phyloP scores from a whole-genome alignment of 2,888 invertebrate species.

The Lasioglossum morio region DNA sequence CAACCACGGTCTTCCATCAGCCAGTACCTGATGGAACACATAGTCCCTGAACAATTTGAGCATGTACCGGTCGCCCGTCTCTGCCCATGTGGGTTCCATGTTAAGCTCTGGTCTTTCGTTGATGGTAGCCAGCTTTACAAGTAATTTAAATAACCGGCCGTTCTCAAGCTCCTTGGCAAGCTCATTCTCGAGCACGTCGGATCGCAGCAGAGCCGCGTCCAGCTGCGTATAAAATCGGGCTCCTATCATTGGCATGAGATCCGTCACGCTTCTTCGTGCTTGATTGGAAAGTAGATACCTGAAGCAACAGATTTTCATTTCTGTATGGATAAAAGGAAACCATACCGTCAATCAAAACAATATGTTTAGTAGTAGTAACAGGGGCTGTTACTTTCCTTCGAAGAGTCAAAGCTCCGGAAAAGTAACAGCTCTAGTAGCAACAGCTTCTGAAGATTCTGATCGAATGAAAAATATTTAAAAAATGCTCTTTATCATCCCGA shows the following conservation, averaged over 20 bases:
- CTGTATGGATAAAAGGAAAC: conserved; percentile 2
- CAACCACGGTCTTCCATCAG: conserved; percentile 97
- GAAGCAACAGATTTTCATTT: conserved; percentile 40
- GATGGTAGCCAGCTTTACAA: conserved; percentile 96
- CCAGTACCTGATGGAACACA: conserved; percentile 97
- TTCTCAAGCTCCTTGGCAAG: conserved; percentile 97
- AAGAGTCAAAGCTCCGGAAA: too few species aligned
- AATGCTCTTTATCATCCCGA: background rate
- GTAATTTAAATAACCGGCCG: conserved; percentile 94
- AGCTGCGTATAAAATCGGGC: conserved; percentile 98
- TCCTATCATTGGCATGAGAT: conserved; percentile 99
- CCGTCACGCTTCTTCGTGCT: conserved; percentile 92
- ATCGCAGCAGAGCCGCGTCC: conserved; percentile 94
- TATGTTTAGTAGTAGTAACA: background rate
- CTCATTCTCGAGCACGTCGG: conserved; percentile 96
- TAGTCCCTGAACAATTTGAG: conserved; percentile 99
- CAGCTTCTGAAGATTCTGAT: background rate
- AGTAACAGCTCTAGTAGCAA: background rate
- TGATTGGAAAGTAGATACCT: conserved; percentile 91
- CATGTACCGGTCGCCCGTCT: conserved; percentile 99
- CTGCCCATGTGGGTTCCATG: conserved; percentile 97
- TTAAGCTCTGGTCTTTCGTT: conserved; percentile 98
- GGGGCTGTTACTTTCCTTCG: too few species aligned
- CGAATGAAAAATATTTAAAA: background rate
- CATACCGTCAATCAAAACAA: background rate